Evolutionary conservation across 2,888 invertebrate genomes (phyloP).

Genomic region (Amaurobius ferox): DNA sequence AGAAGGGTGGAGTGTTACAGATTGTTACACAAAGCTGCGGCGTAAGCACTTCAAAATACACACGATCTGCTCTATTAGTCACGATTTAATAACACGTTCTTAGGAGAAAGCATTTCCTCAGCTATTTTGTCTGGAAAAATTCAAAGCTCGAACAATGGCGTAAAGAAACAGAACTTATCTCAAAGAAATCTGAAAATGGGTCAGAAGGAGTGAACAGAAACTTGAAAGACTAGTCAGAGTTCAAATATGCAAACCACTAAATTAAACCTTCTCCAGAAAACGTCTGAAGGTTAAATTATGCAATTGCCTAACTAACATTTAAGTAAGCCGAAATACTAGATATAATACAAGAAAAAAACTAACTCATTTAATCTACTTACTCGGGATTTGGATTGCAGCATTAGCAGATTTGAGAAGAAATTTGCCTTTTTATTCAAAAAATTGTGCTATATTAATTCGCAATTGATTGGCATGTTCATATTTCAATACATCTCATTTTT

Average conservation of each 20-base stretch:
- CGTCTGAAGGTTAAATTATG: neutral
- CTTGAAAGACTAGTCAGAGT: conserved; percentile 27
- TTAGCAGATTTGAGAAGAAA: too few species aligned
- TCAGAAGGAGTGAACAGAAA: conserved; percentile 36
- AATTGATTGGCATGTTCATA: too few species aligned
- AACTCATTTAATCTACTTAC: too few species aligned
- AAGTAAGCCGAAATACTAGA: too few species aligned
- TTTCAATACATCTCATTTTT: too few species aligned
- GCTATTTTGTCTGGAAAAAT: neutral
- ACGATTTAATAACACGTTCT: conserved; percentile 43
- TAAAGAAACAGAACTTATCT: neutral
- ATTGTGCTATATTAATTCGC: too few species aligned
- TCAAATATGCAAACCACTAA: conserved; percentile 15
- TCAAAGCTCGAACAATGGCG: conserved; percentile 22
- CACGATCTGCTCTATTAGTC: conserved; percentile 59
- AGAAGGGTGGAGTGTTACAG: conserved; percentile 1
- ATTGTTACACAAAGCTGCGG: neutral
- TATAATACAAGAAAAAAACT: too few species aligned
- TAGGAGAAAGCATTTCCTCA: conserved; percentile 15
- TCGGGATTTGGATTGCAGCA: too few species aligned
- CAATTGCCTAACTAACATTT: too few species aligned
- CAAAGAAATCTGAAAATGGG: conserved; percentile 28
- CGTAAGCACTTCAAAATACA: conserved; percentile 2
- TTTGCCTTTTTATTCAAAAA: too few species aligned
- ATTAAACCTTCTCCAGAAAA: neutral